Percentiles rank a stretch among this genome's conserved stretches.
Conservation (phyloP, 2,797 vertebrate genomes). For the Danio aesculapii region DNA sequence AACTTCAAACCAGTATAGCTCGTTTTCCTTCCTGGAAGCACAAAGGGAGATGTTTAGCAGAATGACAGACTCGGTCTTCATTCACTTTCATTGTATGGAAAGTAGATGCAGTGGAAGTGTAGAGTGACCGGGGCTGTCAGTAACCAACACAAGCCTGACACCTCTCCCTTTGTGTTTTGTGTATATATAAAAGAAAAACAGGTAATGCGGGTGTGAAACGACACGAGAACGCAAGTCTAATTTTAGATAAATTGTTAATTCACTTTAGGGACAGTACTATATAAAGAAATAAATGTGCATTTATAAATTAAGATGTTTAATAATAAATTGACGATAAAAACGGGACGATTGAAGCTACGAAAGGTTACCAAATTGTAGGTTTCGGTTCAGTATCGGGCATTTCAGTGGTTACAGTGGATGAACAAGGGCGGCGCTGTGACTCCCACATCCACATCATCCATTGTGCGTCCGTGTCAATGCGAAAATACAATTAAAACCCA, state of each 20-base stretch:
- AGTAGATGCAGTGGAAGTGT: constrained; percentile 6
- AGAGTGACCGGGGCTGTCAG: not conserved
- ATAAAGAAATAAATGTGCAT: not conserved
- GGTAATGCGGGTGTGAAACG: not conserved
- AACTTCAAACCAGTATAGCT: not conserved
- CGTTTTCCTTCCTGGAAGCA: not conserved
- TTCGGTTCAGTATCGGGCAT: constrained; percentile 7
- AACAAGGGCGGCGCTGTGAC: constrained; percentile 28
- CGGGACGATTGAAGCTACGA: not conserved
- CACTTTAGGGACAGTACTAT: no score
- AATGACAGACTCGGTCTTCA: not conserved
- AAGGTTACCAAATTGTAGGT: not conserved
- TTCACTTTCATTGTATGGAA: constrained; percentile 14
- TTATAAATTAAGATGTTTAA: not conserved
- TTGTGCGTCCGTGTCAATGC: constrained; percentile 19
- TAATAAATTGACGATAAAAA: not conserved
- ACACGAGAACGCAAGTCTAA: not conserved
- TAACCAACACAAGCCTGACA: not conserved
- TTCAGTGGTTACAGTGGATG: constrained; percentile 3
- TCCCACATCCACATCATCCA: constrained; percentile 10
- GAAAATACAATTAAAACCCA: not conserved
- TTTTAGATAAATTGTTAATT: no score
- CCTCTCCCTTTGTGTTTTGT: not conserved
- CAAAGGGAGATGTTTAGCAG: constrained; percentile 19
- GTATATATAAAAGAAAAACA: not conserved